A percentile compares a stretch with the other conserved stretches of the same genome.
Evolutionary conservation across 1,140 invertebrate genomes (phyloP).

Genomic region (Habropoda laboriosa): DNA sequence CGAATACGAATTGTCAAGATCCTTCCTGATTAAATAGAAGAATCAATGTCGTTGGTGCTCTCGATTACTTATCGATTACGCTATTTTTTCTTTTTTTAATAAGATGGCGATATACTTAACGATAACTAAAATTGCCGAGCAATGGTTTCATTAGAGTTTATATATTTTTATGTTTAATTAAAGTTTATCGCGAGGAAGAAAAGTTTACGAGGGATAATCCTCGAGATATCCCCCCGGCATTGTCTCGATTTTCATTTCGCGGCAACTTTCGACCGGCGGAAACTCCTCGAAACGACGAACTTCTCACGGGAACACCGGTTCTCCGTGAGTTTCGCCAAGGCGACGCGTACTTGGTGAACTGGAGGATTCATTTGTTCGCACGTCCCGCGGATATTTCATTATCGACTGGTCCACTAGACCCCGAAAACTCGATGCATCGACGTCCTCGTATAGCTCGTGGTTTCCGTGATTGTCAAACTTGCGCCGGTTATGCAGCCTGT

Average conservation of each 20-base stretch:
- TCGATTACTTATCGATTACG: too few species aligned
- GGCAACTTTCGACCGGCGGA: not conserved
- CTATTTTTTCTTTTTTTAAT: too few species aligned
- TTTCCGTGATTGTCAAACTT: not conserved
- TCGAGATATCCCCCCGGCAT: not conserved
- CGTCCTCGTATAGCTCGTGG: not conserved
- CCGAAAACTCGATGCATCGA: slow-evolving; percentile 31
- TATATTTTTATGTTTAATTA: too few species aligned
- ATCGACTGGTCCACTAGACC: slow-evolving; percentile 13
- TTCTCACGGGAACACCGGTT: not conserved
- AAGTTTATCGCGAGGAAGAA: not conserved
- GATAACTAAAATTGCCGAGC: too few species aligned
- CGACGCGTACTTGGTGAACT: slow-evolving; percentile 11
- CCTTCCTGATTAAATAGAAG: not conserved
- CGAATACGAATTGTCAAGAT: not conserved
- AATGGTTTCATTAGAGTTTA: too few species aligned
- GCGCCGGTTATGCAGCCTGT: too few species aligned
- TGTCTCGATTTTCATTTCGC: not conserved
- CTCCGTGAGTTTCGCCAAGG: not conserved
- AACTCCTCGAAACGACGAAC: not conserved
- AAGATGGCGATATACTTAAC: too few species aligned
- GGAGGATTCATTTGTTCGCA: slow-evolving; percentile 14
- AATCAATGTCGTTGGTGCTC: not conserved
- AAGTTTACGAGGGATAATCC: not conserved
- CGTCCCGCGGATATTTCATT: slow-evolving; percentile 35